Base-by-base conservation (phyloP, 2,113 vertebrate genomes). In the Tychaedon coryphoeus region DNA sequence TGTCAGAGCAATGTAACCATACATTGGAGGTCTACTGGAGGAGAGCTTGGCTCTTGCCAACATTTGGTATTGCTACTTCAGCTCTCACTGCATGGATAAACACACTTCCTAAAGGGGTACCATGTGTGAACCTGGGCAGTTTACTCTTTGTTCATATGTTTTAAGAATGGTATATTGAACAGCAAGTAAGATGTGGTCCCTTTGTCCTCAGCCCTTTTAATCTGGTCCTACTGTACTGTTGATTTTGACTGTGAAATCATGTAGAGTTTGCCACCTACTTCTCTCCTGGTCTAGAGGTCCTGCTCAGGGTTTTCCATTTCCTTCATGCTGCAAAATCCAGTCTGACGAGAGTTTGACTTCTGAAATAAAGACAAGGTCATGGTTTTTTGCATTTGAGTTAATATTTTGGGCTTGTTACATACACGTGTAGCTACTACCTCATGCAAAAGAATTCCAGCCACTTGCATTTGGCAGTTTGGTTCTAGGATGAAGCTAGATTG, bases 401-500 rank as follows among this genome's bases (percentile, higher is more conserved):
- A 4, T 74, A 33, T 51, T 94, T 89, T 87, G 53, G 15, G 40
- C 23, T 82, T 69, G 14, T 34, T 74, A 5, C 6, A 7, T 70
- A 5, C 3, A 0, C 2, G 2, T 58, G 19, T 2, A 6, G 42
- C 15, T 81, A 47, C 8, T 36, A 4, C 16, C 19, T 62, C 1
- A n/a, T 40, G 23, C 40, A 69, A 53, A 87, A 74, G 33, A 34
- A 10, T 17, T 53, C 43, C 48, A 58, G 20, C 9, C 38, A 20
- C 28, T 74, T 43, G 23, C 34, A 28, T 81, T 71, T 84, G 29
- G 24, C 13, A 62, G 6, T 88, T 65, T 50, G 29, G 7, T 73
- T 83, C 25, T 73, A 66, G 29, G 48, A 66, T 19, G 10, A 48
- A 45, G 10, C 10, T 60, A 62, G 34, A 26, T 64, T 31, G 6